Evolutionary conservation across 2,113 vertebrate genomes (phyloP).

Genomic region (Tychaedon coryphoeus): DNA sequence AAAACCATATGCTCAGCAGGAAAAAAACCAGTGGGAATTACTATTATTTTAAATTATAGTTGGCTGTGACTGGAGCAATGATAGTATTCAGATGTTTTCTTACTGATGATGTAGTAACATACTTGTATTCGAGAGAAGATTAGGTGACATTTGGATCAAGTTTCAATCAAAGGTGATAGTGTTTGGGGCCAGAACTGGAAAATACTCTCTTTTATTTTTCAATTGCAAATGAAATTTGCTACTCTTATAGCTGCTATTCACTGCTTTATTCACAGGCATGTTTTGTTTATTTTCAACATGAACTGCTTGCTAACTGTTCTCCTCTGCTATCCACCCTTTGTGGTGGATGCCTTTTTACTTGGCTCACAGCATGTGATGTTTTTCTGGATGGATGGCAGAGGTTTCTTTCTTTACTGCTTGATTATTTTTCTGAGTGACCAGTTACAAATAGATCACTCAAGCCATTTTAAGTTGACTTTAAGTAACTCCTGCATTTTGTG

Average conservation of each 20-base stretch:
- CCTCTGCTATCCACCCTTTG: neutral
- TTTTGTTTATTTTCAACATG: neutral
- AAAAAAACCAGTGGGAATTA: neutral
- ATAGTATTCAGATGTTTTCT: neutral
- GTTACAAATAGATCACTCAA: neutral
- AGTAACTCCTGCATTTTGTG: neutral
- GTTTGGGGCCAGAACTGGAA: neutral
- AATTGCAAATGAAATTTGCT: neutral
- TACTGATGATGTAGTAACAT: neutral
- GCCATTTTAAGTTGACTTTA: neutral
- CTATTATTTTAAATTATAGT: neutral
- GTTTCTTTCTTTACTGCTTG: neutral
- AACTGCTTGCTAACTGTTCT: neutral
- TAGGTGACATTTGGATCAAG: neutral
- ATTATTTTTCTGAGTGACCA: neutral
- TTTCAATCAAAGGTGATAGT: neutral
- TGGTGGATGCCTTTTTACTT: neutral
- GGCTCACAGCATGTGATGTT: neutral
- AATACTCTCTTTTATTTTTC: neutral
- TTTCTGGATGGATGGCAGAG: neutral
- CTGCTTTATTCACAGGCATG: accelerated
- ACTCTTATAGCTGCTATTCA: neutral
- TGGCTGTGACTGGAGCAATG: neutral
- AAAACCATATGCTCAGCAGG: neutral
- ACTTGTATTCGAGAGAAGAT: neutral